Conservation (phyloP, 2,113 vertebrate species). For the Podarcis cretensis region DNA sequence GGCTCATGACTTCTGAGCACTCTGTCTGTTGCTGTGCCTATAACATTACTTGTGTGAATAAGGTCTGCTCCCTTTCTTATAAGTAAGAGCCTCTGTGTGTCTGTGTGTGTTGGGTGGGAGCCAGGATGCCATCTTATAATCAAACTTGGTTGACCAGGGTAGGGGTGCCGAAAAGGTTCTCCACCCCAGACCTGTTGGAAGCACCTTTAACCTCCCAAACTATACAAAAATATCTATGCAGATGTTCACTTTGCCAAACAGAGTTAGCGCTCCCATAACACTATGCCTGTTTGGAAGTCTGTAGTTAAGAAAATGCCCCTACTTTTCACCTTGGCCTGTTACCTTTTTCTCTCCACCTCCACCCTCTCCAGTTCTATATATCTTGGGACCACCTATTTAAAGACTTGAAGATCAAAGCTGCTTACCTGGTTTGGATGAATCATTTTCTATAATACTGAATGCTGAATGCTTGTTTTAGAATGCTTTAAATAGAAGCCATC, state of each 20-base stretch:
- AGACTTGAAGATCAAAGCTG: not conserved
- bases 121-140: too few species aligned
- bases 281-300: not conserved
- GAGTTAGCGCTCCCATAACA: not conserved
- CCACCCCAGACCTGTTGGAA: not conserved
- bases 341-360: not conserved
- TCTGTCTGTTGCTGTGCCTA: too few species aligned
- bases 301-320: not conserved
- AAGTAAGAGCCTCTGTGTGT: too few species aligned
- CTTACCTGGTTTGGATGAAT: conserved; percentile 27
- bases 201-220: not conserved
- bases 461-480: conserved; percentile 16
- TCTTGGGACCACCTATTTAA: conserved; percentile 6
- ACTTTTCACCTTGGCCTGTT: not conserved
- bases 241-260: not conserved
- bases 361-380: not conserved
- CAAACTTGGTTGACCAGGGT: too few species aligned
- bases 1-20: too few species aligned
- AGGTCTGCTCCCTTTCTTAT: too few species aligned
- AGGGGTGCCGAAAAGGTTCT: too few species aligned
- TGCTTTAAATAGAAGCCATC: conserved; percentile 18
- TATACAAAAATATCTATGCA: not conserved
- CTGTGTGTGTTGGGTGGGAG: too few species aligned
- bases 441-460: conserved; percentile 8
- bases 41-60: too few species aligned